Evolutionary conservation across 2,888 invertebrate genomes (phyloP).

Genomic region (Dermolepida albohirtum): DNA sequence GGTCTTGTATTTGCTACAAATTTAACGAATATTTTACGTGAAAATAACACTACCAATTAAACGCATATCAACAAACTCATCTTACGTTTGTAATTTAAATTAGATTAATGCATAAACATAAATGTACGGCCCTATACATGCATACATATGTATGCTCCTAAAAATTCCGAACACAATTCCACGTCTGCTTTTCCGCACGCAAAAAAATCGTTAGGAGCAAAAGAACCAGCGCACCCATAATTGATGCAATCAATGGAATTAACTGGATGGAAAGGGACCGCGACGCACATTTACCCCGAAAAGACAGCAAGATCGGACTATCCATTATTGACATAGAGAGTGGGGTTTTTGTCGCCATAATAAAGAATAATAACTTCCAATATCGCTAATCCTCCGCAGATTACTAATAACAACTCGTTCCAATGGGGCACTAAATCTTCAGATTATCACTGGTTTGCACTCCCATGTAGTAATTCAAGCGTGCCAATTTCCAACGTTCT

Average conservation of each 20-base stretch:
- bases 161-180: slow-evolving; percentile 7
- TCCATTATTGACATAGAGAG: slow-evolving; percentile 32
- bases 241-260: slow-evolving; percentile 13
- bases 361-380: slow-evolving; percentile 46
- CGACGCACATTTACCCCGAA: neutral
- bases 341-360: slow-evolving; percentile 38
- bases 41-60: no score
- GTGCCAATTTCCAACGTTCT: slow-evolving; percentile 24
- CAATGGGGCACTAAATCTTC: slow-evolving; percentile 42
- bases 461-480: slow-evolving; percentile 37
- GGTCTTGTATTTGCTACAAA: no score
- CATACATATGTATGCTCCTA: no score
- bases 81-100: no score
- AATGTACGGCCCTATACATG: no score
- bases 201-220: slow-evolving; percentile 14
- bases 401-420: slow-evolving; percentile 45
- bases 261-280: slow-evolving; percentile 9
- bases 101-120: no score
- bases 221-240: slow-evolving; percentile 27
- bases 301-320: slow-evolving; percentile 3
- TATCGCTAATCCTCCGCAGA: slow-evolving; percentile 45
- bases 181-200: slow-evolving; percentile 12
- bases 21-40: no score
- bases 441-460: slow-evolving; percentile 46
- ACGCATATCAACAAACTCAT: no score